Evolutionary conservation across 1,140 invertebrate species (phyloP).

Genomic region (Maniola jurtina): DNA sequence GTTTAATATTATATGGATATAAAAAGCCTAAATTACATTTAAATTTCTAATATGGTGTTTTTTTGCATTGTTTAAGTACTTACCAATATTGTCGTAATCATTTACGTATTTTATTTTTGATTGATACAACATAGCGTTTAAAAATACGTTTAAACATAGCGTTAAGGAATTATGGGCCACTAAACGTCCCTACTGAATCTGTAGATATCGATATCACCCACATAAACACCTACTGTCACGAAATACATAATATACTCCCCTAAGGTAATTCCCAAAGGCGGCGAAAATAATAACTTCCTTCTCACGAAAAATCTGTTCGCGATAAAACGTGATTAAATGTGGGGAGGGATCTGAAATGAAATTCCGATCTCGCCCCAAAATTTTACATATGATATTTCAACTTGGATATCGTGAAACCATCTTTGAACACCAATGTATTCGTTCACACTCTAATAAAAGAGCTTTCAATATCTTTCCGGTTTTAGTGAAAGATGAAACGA

Average conservation of each 20-base stretch:
- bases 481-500: background rate
- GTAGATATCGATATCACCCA: background rate
- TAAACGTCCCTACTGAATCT: background rate
- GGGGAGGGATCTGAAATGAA: conserved; percentile 28
- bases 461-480: conserved; percentile 2
- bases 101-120: no score
- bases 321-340: conserved; percentile 45
- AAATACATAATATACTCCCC: conserved; percentile 16
- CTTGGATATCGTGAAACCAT: conserved; percentile 1
- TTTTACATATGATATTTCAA: conserved; percentile 19
- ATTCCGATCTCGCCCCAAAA: conserved; percentile 31
- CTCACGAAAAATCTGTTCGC: conserved; percentile 38
- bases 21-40: no score
- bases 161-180: background rate
- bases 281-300: conserved; percentile 45
- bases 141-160: no score
- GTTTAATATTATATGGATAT: no score
- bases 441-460: conserved; percentile 7
- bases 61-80: no score
- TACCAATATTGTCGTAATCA: no score
- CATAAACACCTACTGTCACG: conserved; percentile 2
- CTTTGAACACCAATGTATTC: conserved; percentile 13
- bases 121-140: no score
- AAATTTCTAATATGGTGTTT: no score
- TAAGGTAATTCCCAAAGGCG: conserved; percentile 45